Evolutionary conservation across 2,113 vertebrate genomes (phyloP).

Genomic region (Aleadryas rufinucha): DNA sequence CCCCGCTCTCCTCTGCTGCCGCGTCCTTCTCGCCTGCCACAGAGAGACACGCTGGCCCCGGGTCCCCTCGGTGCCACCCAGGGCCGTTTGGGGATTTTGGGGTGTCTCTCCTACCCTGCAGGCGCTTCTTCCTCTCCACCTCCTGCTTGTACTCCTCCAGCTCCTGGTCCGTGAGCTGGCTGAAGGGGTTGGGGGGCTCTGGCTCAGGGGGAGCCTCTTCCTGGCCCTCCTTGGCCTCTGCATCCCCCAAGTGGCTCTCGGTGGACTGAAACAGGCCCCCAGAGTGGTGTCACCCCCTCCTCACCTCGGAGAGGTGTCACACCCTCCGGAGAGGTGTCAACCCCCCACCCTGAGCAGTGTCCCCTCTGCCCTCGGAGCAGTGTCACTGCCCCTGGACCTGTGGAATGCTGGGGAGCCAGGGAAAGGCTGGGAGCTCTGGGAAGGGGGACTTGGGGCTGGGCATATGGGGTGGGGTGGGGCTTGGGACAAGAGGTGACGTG

Average conservation of each 20-base stretch:
- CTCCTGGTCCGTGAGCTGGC: slow-evolving; percentile 93
- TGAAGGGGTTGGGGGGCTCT: slow-evolving; percentile 93
- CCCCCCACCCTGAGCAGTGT: background rate
- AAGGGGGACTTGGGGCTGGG: background rate
- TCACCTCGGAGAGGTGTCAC: background rate
- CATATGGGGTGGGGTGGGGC: no score
- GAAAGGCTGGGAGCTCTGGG: no score
- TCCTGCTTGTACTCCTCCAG: slow-evolving; percentile 95
- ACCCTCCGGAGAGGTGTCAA: background rate
- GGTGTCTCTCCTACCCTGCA: slow-evolving; percentile 75
- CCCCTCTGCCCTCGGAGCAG: background rate
- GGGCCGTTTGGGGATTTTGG: background rate
- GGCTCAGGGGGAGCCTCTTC: slow-evolving; percentile 71
- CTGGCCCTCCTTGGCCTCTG: slow-evolving; percentile 42
- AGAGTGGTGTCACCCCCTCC: background rate
- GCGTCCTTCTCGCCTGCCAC: slow-evolving; percentile 67
- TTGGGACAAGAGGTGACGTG: background rate
- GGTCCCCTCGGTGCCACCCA: background rate
- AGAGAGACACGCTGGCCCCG: rapidly evolving
- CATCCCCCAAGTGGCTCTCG: slow-evolving; percentile 73
- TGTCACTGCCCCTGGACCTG: background rate
- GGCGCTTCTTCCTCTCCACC: slow-evolving; percentile 88
- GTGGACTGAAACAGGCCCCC: slow-evolving; percentile 76
- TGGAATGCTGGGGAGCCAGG: background rate
- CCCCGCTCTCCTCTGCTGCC: slow-evolving; percentile 10